These are phyloP conservation scores for Calameuta filiformis DNA, from an alignment of 2,888 invertebrate species.

Conservation along the genomic window DNA sequence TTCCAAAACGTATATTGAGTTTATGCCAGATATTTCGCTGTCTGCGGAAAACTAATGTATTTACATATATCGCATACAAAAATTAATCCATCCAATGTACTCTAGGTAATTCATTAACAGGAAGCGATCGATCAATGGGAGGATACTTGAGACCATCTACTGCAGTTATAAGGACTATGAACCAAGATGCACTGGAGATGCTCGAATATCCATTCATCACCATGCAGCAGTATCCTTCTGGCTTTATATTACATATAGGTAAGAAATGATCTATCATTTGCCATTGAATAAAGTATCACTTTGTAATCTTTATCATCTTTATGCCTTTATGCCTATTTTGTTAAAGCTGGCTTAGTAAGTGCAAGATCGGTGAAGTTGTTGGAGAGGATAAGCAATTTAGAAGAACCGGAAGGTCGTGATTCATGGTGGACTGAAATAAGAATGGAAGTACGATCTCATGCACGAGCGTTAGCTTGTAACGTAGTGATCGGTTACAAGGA, in stretches of 20 bases:
- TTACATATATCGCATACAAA: background rate
- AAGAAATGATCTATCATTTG: slow-evolving; percentile 38
- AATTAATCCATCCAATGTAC: slow-evolving; percentile 11
- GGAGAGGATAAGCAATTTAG: slow-evolving; percentile 83
- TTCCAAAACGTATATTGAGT: background rate
- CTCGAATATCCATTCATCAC: slow-evolving; percentile 97
- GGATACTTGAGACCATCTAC: slow-evolving; percentile 68
- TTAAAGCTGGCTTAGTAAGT: slow-evolving; percentile 81
- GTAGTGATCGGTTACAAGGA: slow-evolving; percentile 96
- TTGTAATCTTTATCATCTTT: background rate
- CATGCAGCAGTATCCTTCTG: slow-evolving; percentile 88
- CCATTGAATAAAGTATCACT: background rate
- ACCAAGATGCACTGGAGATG: slow-evolving; percentile 86
- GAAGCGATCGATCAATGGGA: slow-evolving; percentile 74
- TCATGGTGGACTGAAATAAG: slow-evolving; percentile 98
- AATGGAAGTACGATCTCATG: slow-evolving; percentile 95
- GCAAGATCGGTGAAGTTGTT: slow-evolving; percentile 86
- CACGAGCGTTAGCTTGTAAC: slow-evolving; percentile 91
- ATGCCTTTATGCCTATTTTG: background rate
- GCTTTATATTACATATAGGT: slow-evolving; percentile 91
- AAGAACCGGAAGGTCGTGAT: slow-evolving; percentile 92
- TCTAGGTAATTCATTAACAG: slow-evolving; percentile 81
- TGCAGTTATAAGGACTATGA: slow-evolving; percentile 74
- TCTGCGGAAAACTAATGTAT: background rate
- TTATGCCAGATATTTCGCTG: background rate